phyloP scores from a whole-genome alignment of 2,888 invertebrate genomes.

The Hirtodrosophila cameraria region DNA sequence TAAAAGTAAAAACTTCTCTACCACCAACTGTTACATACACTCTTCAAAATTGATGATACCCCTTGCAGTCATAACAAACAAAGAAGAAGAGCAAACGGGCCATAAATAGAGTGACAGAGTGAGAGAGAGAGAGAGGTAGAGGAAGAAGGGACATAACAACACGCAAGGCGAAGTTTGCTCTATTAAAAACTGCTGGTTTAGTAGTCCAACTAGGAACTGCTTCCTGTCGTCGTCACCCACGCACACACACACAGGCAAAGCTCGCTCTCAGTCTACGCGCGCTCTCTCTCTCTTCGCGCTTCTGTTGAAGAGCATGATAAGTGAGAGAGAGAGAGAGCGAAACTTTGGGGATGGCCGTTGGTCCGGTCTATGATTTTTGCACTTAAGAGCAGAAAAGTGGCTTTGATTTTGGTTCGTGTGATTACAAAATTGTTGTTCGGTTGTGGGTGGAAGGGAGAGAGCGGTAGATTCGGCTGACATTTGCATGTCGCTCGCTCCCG shows the following conservation, averaged over 20 bases:
- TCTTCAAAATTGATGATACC: constrained; percentile 20
- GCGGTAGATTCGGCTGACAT: constrained; percentile 49
- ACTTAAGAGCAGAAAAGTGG: constrained; percentile 71
- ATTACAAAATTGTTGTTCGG: constrained; percentile 34
- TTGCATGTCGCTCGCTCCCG: constrained; percentile 58
- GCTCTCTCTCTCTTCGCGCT: constrained; percentile 16
- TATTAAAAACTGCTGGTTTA: constrained; percentile 75
- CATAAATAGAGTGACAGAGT: constrained; percentile 4
- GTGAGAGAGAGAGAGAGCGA: constrained; percentile 13
- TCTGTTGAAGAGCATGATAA: constrained; percentile 21
- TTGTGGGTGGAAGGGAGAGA: constrained; percentile 23
- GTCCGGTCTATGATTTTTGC: constrained; percentile 61
- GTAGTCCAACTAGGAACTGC: constrained; percentile 65
- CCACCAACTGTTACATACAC: constrained; percentile 1
- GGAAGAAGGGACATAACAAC: constrained; percentile 44
- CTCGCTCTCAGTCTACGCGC: neutral
- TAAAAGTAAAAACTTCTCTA: no score
- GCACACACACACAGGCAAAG: constrained; percentile 46
- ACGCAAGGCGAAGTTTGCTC: constrained; percentile 49
- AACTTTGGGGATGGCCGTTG: constrained; percentile 49
- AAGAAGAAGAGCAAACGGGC: constrained; percentile 22
- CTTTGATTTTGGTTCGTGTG: constrained; percentile 59
- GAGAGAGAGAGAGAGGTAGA: constrained; percentile 14
- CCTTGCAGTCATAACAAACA: constrained; percentile 32
- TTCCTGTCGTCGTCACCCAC: constrained; percentile 59